Percentiles rank a stretch among this genome's conserved stretches.
Conservation (phyloP, 1,140 invertebrate genomes). For the Oedothorax gibbosus region DNA sequence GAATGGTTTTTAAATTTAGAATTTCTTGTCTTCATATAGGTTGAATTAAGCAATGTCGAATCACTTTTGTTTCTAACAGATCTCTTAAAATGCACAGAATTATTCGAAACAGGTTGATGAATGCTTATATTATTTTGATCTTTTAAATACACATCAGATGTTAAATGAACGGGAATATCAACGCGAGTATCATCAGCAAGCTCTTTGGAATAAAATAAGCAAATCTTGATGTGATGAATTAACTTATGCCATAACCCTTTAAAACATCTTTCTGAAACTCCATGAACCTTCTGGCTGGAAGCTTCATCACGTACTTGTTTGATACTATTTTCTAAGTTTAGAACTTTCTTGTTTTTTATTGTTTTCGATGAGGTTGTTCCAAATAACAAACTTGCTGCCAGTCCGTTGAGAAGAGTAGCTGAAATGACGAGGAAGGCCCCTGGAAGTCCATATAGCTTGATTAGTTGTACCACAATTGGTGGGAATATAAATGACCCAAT, state of each 20-base stretch:
- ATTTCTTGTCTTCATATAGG: not conserved
- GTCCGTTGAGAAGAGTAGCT: constrained; percentile 83
- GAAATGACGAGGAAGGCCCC: constrained; percentile 78
- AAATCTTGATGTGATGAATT: not conserved
- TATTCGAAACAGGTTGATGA: too few species aligned
- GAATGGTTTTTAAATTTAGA: not conserved
- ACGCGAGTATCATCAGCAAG: not conserved
- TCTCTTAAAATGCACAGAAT: too few species aligned
- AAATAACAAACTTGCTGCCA: constrained; percentile 79
- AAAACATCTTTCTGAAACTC: not conserved
- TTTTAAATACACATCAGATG: too few species aligned
- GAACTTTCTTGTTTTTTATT: not conserved
- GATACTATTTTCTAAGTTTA: not conserved
- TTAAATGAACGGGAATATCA: too few species aligned
- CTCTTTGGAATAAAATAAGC: not conserved
- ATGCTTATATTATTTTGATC: too few species aligned
- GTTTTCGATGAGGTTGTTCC: not conserved
- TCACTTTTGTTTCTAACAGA: too few species aligned
- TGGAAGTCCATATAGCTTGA: constrained; percentile 61
- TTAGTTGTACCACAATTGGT: constrained; percentile 64
- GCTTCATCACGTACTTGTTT: not conserved
- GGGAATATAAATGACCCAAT: constrained; percentile 68
- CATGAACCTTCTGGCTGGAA: too few species aligned
- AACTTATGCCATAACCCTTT: constrained; percentile 6
- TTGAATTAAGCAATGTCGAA: not conserved